These are phyloP conservation scores for Nephotettix cincticeps DNA, from an alignment of 1,140 invertebrate genomes.

Conservation along the genomic window DNA sequence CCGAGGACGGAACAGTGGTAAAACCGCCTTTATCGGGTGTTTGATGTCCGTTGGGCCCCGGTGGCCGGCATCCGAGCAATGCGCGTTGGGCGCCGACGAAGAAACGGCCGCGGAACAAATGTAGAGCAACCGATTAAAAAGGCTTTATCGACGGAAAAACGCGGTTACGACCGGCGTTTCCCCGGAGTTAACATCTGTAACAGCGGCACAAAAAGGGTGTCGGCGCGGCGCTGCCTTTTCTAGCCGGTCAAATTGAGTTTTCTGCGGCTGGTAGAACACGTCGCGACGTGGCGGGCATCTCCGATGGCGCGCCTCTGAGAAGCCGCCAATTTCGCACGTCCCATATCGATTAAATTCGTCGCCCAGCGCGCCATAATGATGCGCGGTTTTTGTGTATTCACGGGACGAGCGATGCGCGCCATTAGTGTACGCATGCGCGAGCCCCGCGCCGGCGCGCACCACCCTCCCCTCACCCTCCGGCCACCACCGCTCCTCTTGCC, in stretches of 20 bases:
- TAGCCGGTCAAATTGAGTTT: constrained; percentile 1
- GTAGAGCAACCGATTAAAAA: background rate
- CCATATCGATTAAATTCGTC: constrained; percentile 12
- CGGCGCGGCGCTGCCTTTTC: background rate
- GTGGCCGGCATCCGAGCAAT: too few species aligned
- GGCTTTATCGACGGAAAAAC: background rate
- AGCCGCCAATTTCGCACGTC: background rate
- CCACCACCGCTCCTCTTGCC: background rate
- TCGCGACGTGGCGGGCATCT: constrained; percentile 1
- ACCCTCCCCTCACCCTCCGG: too few species aligned
- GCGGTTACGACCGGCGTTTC: background rate
- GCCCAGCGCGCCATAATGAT: background rate
- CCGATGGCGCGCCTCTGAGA: background rate
- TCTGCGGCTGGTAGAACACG: background rate
- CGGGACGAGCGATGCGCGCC: background rate
- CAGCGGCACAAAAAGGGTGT: background rate
- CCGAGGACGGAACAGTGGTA: too few species aligned
- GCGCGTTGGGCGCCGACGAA: too few species aligned
- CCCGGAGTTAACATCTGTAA: constrained; percentile 2
- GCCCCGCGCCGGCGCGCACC: background rate
- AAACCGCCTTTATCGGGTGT: too few species aligned
- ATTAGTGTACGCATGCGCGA: background rate
- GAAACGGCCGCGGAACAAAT: too few species aligned
- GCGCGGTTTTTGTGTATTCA: background rate
- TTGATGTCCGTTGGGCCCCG: too few species aligned